Evolutionary conservation across 2,797 vertebrate genomes (phyloP).

Genomic region (Acrossocheilus fasciatus): DNA sequence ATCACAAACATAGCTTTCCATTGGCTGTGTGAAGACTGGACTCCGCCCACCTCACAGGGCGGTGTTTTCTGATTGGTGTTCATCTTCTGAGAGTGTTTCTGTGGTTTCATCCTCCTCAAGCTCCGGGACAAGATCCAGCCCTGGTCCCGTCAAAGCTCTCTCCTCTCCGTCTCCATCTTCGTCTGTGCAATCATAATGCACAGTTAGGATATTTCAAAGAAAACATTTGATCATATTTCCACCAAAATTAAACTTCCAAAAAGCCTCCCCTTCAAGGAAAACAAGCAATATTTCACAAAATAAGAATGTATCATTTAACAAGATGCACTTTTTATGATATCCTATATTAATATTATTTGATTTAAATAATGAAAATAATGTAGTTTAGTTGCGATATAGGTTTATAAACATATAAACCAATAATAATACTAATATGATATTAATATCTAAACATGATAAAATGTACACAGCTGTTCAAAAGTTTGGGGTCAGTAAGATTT

Average conservation of each 20-base stretch:
- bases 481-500: conserved; percentile 1
- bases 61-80: conserved; percentile 85
- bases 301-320: conserved; percentile 41
- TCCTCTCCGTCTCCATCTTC: conserved; percentile 55
- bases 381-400: neutral
- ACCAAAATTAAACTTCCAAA: neutral
- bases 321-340: conserved; percentile 25
- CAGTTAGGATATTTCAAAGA: neutral
- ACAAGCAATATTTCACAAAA: conserved; percentile 9
- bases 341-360: neutral
- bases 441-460: conserved; percentile 1
- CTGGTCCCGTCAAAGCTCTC: conserved; percentile 76
- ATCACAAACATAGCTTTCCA: conserved; percentile 26
- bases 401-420: neutral
- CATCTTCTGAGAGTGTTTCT: conserved; percentile 68
- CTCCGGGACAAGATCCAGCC: conserved; percentile 78
- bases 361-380: neutral
- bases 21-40: conserved; percentile 21
- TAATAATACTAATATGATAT: neutral
- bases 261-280: neutral
- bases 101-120: conserved; percentile 68
- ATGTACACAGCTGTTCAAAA: neutral
- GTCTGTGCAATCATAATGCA: conserved; percentile 43
- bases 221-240: neutral
- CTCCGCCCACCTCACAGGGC: conserved; percentile 75